Conservation (phyloP, 2,888 invertebrate genomes). For the Stenodema calcarata region DNA sequence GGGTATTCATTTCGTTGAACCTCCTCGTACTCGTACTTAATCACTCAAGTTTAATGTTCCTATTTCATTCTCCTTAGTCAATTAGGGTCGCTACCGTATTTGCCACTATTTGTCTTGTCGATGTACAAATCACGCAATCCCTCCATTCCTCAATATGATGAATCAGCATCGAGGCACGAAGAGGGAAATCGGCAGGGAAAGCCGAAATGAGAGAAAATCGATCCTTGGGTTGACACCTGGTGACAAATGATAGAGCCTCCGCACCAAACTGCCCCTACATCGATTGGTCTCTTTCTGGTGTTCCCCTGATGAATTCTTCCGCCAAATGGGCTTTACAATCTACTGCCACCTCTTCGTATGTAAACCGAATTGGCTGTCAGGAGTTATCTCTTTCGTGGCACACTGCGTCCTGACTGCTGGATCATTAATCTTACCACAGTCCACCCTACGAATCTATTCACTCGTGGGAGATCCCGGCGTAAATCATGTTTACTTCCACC, state of each 20-base stretch:
- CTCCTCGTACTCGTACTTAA: too few relatives aligned
- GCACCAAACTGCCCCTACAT: neutral
- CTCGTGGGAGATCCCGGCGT: neutral
- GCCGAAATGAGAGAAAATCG: neutral
- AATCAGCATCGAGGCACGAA: neutral
- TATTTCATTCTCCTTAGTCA: neutral
- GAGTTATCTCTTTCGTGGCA: neutral
- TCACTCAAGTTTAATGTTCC: too few relatives aligned
- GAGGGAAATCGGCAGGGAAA: neutral
- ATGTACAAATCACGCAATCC: neutral
- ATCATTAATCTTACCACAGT: neutral
- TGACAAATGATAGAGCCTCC: neutral
- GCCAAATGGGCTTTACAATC: neutral
- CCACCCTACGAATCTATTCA: neutral
- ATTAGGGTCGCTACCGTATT: neutral
- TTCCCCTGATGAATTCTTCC: constrained; percentile 4
- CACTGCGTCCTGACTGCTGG: neutral
- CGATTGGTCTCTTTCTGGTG: neutral
- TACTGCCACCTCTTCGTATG: neutral
- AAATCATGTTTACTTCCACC: neutral
- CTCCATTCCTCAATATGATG: neutral
- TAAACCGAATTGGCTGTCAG: neutral
- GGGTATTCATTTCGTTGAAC: too few relatives aligned
- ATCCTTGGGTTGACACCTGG: neutral
- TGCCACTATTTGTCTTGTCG: neutral